Evolutionary conservation across 1,140 invertebrate species (phyloP), one percentile per base, ranked within the genome.

Genomic region (Oreohelix idahoensis): DNA sequence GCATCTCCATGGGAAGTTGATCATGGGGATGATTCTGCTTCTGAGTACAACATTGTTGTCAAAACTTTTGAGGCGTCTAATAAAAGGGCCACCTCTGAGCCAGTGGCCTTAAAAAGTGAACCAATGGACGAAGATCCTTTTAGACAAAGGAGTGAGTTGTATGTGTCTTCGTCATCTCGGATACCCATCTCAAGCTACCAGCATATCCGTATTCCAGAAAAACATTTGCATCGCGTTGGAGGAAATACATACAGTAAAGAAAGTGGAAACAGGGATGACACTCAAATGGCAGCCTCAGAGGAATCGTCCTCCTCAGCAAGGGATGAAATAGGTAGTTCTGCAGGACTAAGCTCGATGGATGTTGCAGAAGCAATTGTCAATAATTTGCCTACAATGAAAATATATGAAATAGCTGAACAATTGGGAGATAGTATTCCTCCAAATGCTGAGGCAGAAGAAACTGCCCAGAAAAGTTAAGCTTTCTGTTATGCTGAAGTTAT

Each of bases 1-100:
- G 51, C 76, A 1, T 78, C 76, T 20, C 35, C 76, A 29, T 78
- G 76, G 76, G 76, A 78, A 39, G 76, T 78, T 5, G 51, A 32
- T 11, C 36, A 36, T 58, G 76, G 49, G 26, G 76, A 78, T 51
- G 76, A 78, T 39, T 36, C 70, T 32, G n/a, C 17, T 8, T 20
- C 39, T 13, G 70, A 36, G 8, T 73, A 36, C 32, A 38, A 35
- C 32, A 73, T 73, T 32, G 35, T 73, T 36, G n/a, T 73, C n/a
- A 42, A 42, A 42, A 15, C 35, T 15, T 38, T 73, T 73, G 35
- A 73, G 35, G 70, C 35, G 13, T 20, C 70, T 17, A 73, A 73
- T 36, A 38, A 36, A 10, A 73, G 39, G 32, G 5, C 26, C 17
- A 5, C 32, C 17, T 36, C 35, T 8, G 11, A 73, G n/a, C 17